Percentiles rank a stretch among this genome's conserved stretches.
phyloP scores from a whole-genome alignment of 1,140 invertebrate species.

The Drosophila repletoides region DNA sequence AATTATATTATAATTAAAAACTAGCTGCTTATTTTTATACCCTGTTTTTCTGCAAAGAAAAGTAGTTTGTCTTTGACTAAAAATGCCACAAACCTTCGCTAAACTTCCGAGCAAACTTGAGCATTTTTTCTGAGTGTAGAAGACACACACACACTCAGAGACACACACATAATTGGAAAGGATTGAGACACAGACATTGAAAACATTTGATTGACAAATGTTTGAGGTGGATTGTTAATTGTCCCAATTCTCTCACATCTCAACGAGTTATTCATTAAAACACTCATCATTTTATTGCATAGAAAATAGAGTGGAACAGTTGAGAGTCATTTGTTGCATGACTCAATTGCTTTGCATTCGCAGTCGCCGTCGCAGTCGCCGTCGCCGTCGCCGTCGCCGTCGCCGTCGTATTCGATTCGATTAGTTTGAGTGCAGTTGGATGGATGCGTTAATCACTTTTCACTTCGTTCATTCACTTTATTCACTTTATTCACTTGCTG shows the following conservation, averaged over 20 bases:
- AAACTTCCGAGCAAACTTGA: too few relatives aligned
- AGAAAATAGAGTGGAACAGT: neutral
- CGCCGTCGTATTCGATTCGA: constrained; percentile 21
- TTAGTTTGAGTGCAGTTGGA: constrained; percentile 30
- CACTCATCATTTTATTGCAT: too few relatives aligned
- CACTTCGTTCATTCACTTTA: constrained; percentile 26
- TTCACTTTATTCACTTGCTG: constrained; percentile 29
- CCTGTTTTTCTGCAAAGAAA: too few relatives aligned
- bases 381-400: too few relatives aligned
- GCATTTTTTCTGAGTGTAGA: too few relatives aligned
- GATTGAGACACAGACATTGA: neutral
- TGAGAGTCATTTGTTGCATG: neutral
- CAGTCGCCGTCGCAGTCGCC: too few relatives aligned
- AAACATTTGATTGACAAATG: constrained; percentile 21
- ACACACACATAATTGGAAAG: neutral
- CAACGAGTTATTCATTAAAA: too few relatives aligned
- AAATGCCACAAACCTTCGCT: too few relatives aligned
- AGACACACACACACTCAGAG: neutral
- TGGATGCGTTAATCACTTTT: constrained; percentile 27
- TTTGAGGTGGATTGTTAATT: constrained; percentile 19
- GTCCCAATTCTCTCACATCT: neutral
- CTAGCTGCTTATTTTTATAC: too few relatives aligned
- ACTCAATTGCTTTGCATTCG: neutral
- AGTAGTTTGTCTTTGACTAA: too few relatives aligned
- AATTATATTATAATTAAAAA: too few relatives aligned